Evolutionary conservation across 2,797 vertebrate genomes (phyloP), one percentile per base, ranked within the genome.

Genomic region (Anguilla anguilla): DNA sequence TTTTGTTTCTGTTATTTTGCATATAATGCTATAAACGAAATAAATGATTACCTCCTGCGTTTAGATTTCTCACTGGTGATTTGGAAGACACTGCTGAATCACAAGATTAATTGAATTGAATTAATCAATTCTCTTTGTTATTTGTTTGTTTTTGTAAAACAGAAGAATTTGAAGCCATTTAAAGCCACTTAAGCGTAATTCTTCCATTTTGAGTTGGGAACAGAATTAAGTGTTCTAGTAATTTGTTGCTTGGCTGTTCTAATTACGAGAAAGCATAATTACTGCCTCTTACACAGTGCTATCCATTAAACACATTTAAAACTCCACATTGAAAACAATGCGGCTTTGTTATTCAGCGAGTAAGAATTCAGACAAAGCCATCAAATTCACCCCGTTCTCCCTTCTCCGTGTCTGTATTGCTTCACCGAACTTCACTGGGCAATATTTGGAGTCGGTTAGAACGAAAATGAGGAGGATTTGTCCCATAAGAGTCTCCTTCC

Each of bases 141-240:
- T 31, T 72, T 31, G 6, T 61, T 61, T 61, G 59, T 69, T 28
- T 61, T 61, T 61, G 59, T 69, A 69, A 7, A 69, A 28, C 25
- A 69, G 64, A 25, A 69, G n/a, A 69, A 69, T 69, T 69, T 69
- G 64, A 69, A 69, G n/a, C n/a, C n/a, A 69, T 69, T 69, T 43
- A 43, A 69, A 69, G 25, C 64, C n/a, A n/a, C 6, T 28, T 69
- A 9, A 22, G 17, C 22, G 6, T 11, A 28, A 69, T n/a, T 69
- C 64, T 9, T 69, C n/a, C 64, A 28, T 69, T 69, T 69, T 69
- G 64, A n/a, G 9, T 15, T 1, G 10, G 7, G 25, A 69, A 69
- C 25, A n/a, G 25, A 69, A 28, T 69, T 69, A 69, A 69, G 25
- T 6, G n/a, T 69, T 69, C 64, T 28, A 7, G 64, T 15, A 69